Conservation (phyloP, 2,113 vertebrate genomes). For the Rhynchopsitta pachyrhyncha region DNA sequence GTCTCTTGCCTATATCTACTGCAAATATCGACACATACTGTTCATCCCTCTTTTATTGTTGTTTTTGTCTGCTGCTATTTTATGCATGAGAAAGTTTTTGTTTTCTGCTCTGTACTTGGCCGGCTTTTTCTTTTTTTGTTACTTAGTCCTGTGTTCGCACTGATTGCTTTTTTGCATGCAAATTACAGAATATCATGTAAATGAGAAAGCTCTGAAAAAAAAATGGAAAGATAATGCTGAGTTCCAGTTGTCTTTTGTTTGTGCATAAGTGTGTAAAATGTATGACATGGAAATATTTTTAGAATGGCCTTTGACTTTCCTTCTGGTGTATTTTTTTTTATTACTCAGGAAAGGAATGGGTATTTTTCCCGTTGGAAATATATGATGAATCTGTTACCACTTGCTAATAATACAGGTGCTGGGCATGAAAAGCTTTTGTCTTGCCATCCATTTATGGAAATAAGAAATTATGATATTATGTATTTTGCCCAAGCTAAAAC, state of each 20-base stretch:
- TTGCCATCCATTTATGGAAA: constrained; percentile 1
- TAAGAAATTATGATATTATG: constrained; percentile 13
- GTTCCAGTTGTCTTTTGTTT: constrained; percentile 69
- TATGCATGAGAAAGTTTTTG: constrained; percentile 78
- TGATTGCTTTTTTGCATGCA: constrained; percentile 80
- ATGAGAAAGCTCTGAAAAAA: constrained; percentile 60
- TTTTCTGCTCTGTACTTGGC: constrained; percentile 74
- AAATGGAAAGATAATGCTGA: constrained; percentile 57
- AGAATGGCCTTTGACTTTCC: constrained; percentile 72
- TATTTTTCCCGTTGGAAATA: constrained; percentile 29
- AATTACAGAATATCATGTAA: constrained; percentile 75
- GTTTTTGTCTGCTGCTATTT: constrained; percentile 70
- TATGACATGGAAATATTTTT: constrained; percentile 68
- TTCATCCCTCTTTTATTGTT: constrained; percentile 45
- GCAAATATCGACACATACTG: constrained; percentile 57
- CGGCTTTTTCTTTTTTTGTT: constrained; percentile 66
- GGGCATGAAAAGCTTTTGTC: constrained; percentile 9
- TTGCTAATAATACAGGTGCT: constrained; percentile 29
- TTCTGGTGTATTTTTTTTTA: constrained; percentile 62
- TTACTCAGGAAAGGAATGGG: not conserved
- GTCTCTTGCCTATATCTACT: constrained; percentile 59
- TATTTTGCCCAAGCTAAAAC: constrained; percentile 18
- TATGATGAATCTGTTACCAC: constrained; percentile 27
- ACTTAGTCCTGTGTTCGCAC: constrained; percentile 69
- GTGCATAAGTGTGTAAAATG: constrained; percentile 65